Evolutionary conservation across 2,888 invertebrate species (phyloP).

Genomic region (Dichetophora obliterata): DNA sequence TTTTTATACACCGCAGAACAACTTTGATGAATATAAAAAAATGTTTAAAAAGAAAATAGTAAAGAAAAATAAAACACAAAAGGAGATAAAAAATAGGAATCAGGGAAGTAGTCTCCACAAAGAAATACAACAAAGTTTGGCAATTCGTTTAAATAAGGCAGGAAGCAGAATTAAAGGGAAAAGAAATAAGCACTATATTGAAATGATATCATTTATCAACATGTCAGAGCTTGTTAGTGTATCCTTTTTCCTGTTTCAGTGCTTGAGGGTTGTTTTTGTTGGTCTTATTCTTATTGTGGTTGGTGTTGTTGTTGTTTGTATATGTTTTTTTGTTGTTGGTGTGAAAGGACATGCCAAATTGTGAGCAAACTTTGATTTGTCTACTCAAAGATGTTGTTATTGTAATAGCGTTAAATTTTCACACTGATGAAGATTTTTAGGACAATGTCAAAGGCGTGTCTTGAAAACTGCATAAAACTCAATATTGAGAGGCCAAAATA

Average conservation of each 20-base stretch:
- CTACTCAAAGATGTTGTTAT: neutral
- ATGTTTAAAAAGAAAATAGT: too few species aligned
- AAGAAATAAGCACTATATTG: neutral
- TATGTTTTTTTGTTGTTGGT: neutral
- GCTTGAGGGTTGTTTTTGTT: too few species aligned
- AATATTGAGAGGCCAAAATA: too few species aligned
- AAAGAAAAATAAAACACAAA: too few species aligned
- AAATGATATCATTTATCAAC: conserved; percentile 26
- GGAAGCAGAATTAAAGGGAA: neutral
- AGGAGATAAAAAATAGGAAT: too few species aligned
- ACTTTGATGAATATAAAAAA: too few species aligned
- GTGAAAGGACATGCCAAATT: neutral
- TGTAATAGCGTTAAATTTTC: neutral
- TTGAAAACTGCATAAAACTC: neutral
- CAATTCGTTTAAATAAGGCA: neutral
- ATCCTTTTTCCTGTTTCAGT: neutral
- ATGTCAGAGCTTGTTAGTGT: conserved; percentile 13
- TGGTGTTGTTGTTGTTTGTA: too few species aligned
- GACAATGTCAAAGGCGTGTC: neutral
- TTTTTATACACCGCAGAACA: neutral
- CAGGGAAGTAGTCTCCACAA: neutral
- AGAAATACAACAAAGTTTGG: neutral
- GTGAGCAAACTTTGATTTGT: neutral
- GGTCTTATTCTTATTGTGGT: too few species aligned
- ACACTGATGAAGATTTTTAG: neutral